phyloP scores from a whole-genome alignment of 2,797 vertebrate species.

The Sebastolobus alascanus region DNA sequence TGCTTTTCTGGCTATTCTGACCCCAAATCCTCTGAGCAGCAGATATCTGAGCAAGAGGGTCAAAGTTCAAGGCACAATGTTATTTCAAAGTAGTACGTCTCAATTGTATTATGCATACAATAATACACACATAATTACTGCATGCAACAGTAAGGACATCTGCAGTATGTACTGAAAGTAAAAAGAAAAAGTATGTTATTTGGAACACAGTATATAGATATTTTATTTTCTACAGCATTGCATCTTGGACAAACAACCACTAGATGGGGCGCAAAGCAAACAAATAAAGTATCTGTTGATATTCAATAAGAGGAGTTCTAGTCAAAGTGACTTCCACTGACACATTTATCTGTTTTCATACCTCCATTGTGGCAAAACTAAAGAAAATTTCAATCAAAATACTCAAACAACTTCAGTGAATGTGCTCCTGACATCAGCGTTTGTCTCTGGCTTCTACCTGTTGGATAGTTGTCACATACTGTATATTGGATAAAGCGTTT shows the following conservation, averaged over 20 bases:
- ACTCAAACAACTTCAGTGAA: not conserved
- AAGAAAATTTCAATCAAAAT: not conserved
- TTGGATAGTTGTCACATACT: not conserved
- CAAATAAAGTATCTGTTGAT: slow-evolving; percentile 7
- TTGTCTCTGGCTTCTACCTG: not conserved
- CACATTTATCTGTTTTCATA: not conserved
- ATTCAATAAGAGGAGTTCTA: not conserved
- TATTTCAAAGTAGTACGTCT: no score
- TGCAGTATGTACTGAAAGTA: no score
- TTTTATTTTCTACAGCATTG: not conserved
- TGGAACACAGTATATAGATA: no score
- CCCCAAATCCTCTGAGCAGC: no score
- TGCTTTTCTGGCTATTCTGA: no score
- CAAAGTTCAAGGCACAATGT: no score
- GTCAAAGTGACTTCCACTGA: not conserved
- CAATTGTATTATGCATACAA: no score
- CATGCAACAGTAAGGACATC: no score
- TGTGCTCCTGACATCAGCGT: not conserved
- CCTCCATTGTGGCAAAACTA: not conserved
- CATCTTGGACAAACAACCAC: slow-evolving; percentile 52
- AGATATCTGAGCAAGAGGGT: no score
- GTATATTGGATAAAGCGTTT: not conserved
- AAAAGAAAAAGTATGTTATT: no score
- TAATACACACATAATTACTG: no score
- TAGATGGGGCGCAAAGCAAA: slow-evolving; percentile 72